phyloP scores from a whole-genome alignment of 2,797 vertebrate genomes.

The Tarsius wallacei region DNA sequence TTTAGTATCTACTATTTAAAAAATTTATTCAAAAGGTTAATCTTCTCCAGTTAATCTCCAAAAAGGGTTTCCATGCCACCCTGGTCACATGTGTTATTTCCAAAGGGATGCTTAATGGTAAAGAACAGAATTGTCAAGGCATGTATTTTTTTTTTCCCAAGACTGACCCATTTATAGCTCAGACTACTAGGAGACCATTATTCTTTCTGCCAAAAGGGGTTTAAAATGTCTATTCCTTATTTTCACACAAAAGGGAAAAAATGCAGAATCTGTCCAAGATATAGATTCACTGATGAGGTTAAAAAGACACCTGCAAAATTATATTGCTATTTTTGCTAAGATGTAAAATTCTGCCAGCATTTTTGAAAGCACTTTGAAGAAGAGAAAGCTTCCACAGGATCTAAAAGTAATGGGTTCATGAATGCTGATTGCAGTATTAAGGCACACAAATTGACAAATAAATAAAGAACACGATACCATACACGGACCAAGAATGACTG shows the following conservation, averaged over 20 bases:
- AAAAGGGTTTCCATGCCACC: background rate
- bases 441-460: conserved; percentile 10
- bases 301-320: background rate
- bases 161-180: conserved; percentile 33
- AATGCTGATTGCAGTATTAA: background rate
- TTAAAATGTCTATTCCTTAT: conserved; percentile 50
- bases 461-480: background rate
- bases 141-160: conserved; percentile 55
- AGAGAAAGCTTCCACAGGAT: background rate
- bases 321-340: background rate
- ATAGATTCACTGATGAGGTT: background rate
- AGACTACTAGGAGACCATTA: background rate
- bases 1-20: conserved; percentile 33
- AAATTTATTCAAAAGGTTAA: background rate
- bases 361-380: background rate
- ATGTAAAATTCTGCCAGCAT: conserved; percentile 7
- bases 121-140: conserved; percentile 11
- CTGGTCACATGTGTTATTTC: background rate
- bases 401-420: background rate
- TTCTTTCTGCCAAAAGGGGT: conserved; percentile 44
- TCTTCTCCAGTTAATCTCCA: background rate
- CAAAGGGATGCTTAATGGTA: background rate
- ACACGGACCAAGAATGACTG: background rate
- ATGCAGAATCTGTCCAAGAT: background rate
- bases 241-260: conserved; percentile 35